Evolutionary conservation across 1,140 invertebrate species (phyloP).

Genomic region (Coelopa frigida): DNA sequence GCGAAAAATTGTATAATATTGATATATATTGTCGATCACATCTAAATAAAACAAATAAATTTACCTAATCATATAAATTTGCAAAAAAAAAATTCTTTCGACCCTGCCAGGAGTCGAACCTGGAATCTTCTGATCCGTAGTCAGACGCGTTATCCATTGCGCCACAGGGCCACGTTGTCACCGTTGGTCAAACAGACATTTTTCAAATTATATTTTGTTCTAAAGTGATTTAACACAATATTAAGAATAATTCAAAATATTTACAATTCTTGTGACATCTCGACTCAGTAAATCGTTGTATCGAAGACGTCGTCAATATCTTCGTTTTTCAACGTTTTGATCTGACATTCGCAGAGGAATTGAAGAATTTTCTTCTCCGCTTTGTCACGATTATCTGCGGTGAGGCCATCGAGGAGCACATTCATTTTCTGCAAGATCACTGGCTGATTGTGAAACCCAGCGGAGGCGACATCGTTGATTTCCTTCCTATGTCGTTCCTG

Average conservation of each 20-base stretch:
- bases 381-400: constrained; percentile 13
- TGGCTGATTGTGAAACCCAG: constrained; percentile 1
- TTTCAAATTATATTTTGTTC: too few species aligned
- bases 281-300: too few species aligned
- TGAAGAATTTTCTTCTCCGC: constrained; percentile 37
- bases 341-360: constrained; percentile 38
- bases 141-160: constrained; percentile 66
- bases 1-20: too few species aligned
- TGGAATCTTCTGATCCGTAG: constrained; percentile 67
- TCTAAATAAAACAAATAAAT: too few species aligned
- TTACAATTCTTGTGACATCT: too few species aligned
- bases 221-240: too few species aligned
- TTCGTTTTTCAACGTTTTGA: constrained; percentile 31
- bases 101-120: constrained; percentile 65
- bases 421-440: constrained; percentile 27
- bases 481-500: constrained; percentile 11
- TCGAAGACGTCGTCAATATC: constrained; percentile 37
- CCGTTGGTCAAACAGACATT: too few species aligned
- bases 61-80: too few species aligned
- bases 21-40: too few species aligned
- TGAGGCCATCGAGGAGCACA: constrained; percentile 29
- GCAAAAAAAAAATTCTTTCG: too few species aligned
- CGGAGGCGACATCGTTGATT: constrained; percentile 9
- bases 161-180: too few species aligned
- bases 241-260: too few species aligned